phyloP scores from a whole-genome alignment of 2,113 vertebrate species.

The Probosciger aterrimus region DNA sequence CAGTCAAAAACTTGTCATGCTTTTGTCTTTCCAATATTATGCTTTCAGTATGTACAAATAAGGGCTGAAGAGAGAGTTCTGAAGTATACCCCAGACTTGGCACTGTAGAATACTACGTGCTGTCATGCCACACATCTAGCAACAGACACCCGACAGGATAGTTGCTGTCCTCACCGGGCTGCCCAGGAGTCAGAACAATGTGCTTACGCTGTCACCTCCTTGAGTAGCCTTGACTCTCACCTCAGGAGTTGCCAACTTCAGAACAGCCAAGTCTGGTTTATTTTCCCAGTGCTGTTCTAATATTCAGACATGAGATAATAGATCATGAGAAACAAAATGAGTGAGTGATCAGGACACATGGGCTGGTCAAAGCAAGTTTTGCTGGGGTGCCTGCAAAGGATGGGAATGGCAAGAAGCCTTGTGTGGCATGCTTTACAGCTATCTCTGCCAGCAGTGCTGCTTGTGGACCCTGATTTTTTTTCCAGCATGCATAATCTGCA shows the following conservation, averaged over 20 bases:
- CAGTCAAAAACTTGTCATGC: not conserved
- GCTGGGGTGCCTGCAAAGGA: not conserved
- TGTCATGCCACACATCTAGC: not conserved
- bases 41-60: not conserved
- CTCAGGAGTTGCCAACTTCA: constrained; percentile 9
- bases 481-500: not conserved
- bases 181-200: not conserved
- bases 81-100: not conserved
- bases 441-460: not conserved
- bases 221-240: not conserved
- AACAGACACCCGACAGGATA: not conserved
- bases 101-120: not conserved
- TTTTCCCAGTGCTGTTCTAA: not conserved
- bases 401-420: not conserved
- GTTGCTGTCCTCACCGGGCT: not conserved
- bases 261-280: not conserved
- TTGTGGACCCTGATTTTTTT: not conserved
- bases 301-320: constrained; percentile 22
- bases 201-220: not conserved
- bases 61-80: not conserved
- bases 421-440: not conserved
- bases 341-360: not conserved
- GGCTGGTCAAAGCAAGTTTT: not conserved
- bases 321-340: not conserved
- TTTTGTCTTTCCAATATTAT: not conserved